Evolutionary conservation across 2,888 invertebrate species (phyloP), one percentile per base, ranked within the genome.

Genomic region (Melikaiella ostensackeni): DNA sequence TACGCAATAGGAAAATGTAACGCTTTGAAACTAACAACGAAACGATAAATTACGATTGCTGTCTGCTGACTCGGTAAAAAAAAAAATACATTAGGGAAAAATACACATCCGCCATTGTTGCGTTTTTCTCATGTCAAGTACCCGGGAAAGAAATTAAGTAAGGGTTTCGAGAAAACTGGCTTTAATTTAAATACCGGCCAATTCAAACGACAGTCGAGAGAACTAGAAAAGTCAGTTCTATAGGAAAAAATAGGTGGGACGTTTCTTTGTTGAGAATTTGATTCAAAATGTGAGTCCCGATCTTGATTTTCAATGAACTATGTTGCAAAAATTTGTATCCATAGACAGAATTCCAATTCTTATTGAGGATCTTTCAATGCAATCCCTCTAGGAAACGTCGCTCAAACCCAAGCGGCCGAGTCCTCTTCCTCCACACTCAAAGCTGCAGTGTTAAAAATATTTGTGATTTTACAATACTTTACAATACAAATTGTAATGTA

Each of bases 11-110:
- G 70, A 30, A 50, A 70, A 46, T 70, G 46, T 66, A 70, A 30
- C 30, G 70, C 70, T 70, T 50, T 50, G 30, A 19, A 46, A 50
- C 50, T 50, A 33, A 33, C 70, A 33, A 70, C 30, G 50, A 70
- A 70, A 70, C 30, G 6, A 50, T 70, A 70, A 70, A 70, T 70
- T 70, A 70, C 70, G 19, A 70, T 50, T 50, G 70, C 70, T 70
- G 30, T n/a, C 70, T 50, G 70, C 70, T 70, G 30, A 30, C 70
- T 50, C 6, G 38, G 24, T 42, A 64, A 35, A n/a, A 6, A 64
- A 64, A 42, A 64, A 64, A 42, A 42, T 24, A 64, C 64, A 24
- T 64, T 64, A 13, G 21, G 24, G 42, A 64, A 42, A 64, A 64
- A 64, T 64, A 42, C 24, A 64, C 24, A 64, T 64, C 42, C 64